Evolutionary conservation across 2,888 invertebrate species (phyloP).

Genomic region (Nowickia ferox): DNA sequence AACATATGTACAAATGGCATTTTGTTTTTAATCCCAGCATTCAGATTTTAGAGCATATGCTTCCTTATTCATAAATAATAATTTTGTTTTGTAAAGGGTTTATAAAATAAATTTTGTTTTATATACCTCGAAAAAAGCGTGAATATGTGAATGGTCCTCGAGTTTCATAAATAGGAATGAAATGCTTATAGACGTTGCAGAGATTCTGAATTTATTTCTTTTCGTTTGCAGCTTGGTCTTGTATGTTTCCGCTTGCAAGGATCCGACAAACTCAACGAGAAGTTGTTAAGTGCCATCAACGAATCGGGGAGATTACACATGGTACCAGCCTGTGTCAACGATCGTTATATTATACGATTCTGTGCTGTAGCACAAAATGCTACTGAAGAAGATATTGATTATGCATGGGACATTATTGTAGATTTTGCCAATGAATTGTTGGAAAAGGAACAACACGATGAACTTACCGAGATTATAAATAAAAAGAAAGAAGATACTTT

Average conservation of each 20-base stretch:
- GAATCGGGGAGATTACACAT: conserved; percentile 98
- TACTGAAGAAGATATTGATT: conserved; percentile 91
- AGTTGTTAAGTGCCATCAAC: conserved; percentile 94
- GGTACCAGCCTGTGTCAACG: conserved; percentile 96
- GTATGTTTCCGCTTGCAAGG: conserved; percentile 96
- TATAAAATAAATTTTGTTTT: no score
- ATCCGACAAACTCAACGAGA: conserved; percentile 92
- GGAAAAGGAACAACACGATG: conserved; percentile 88
- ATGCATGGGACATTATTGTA: conserved; percentile 92
- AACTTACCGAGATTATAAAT: conserved; percentile 89
- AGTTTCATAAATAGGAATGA: no score
- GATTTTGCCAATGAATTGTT: conserved; percentile 92
- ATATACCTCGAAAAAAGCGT: no score
- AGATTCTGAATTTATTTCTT: neutral
- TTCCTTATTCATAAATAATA: no score
- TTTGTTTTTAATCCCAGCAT: no score
- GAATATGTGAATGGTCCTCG: no score
- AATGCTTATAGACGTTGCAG: no score
- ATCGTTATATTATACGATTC: conserved; percentile 95
- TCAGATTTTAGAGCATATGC: no score
- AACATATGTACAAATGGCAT: no score
- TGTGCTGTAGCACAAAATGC: conserved; percentile 97
- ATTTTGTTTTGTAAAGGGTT: no score
- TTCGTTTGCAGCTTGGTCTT: conserved; percentile 88
- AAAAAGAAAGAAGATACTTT: conserved; percentile 91